phyloP scores from a whole-genome alignment of 2,113 vertebrate species.

The Abramis brama region DNA sequence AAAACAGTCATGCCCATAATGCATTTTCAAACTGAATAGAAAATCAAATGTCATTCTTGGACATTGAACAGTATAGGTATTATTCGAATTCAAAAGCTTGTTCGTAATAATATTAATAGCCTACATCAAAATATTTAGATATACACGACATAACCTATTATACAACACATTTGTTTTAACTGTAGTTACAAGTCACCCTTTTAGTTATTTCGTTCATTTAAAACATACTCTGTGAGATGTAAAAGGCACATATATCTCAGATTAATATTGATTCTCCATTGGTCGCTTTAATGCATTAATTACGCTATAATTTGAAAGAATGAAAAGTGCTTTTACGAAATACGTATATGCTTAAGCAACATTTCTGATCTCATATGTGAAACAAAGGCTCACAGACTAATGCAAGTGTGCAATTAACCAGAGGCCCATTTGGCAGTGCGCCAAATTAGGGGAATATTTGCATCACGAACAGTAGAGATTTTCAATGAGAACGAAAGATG shows the following conservation, averaged over 20 bases:
- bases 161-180: not conserved
- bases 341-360: not conserved
- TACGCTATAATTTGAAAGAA: not conserved
- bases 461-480: not conserved
- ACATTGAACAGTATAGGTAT: not conserved
- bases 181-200: not conserved
- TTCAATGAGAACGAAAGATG: not conserved
- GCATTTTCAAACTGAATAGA: not conserved
- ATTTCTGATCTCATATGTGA: not conserved
- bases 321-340: not conserved
- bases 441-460: slow-evolving; percentile 32
- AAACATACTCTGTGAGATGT: not conserved
- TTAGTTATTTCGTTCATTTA: not conserved
- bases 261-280: not conserved
- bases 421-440: slow-evolving; percentile 32
- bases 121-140: not conserved
- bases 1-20: not conserved
- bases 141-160: not conserved
- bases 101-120: not conserved
- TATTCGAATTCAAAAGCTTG: not conserved
- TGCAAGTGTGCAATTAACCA: slow-evolving; percentile 40
- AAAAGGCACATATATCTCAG: not conserved
- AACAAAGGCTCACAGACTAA: slow-evolving; percentile 40
- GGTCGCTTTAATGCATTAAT: not conserved
- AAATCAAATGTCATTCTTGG: not conserved